Evolutionary conservation across 1,140 invertebrate genomes (phyloP).

Genomic region (Cyphomyrmex costatus): DNA sequence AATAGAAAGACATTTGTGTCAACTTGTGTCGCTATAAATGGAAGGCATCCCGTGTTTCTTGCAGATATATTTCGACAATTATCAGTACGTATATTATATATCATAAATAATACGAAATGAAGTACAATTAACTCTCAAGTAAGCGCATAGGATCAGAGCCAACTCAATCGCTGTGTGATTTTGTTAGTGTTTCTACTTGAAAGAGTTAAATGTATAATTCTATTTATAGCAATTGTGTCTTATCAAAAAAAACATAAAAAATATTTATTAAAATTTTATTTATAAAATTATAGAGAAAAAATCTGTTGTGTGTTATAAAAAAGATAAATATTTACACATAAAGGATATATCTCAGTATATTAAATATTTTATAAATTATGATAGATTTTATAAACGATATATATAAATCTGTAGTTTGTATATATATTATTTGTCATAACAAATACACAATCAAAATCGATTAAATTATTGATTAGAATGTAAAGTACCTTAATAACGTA

Average conservation of each 20-base stretch:
- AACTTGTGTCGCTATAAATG: no score
- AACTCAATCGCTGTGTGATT: no score
- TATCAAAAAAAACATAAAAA: background rate
- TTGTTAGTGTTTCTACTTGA: no score
- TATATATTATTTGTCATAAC: background rate
- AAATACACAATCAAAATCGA: background rate
- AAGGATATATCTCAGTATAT: background rate
- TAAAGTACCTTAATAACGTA: background rate
- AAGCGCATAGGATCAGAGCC: no score
- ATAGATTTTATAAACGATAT: background rate
- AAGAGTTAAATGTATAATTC: no score
- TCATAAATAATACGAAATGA: no score
- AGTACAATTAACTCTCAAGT: no score
- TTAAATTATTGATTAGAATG: background rate
- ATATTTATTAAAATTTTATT: constrained; percentile 19
- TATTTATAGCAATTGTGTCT: background rate
- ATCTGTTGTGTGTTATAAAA: background rate
- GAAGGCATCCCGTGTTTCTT: no score
- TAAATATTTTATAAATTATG: background rate
- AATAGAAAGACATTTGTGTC: no score
- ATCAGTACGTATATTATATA: background rate
- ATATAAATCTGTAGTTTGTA: background rate
- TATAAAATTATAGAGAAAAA: background rate
- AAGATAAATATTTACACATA: background rate
- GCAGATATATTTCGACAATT: background rate